Evolutionary conservation across 2,797 vertebrate genomes (phyloP), one percentile per base, ranked within the genome.

Genomic region (Orientallactaga sibirica): DNA sequence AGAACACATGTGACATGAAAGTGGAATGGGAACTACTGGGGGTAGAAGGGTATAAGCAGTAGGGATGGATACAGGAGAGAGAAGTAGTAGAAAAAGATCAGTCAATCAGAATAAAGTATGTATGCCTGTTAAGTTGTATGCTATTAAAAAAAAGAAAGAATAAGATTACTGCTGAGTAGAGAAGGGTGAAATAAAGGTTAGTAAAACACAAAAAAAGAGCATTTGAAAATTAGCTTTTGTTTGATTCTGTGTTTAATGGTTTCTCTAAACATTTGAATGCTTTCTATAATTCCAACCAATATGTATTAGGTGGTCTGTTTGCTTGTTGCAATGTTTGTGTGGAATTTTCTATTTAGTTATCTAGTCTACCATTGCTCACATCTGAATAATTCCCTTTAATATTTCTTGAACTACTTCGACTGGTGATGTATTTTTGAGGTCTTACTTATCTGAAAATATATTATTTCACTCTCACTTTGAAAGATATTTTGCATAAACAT

Each of bases 381-480:
- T 64, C 41, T 70, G 19, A 70, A 70, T 24, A 14, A 68, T 48
- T 33, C 14, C 9, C n/a, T 43, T 84, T 89, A 68, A 64, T 41
- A 24, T 27, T 87, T 82, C 29, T 64, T 91, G 83, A 86, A 62
- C 24, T 19, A 18, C 16, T 82, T n/a, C 87, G 62, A 81, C 62
- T 70, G 62, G 52, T 52, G 41, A 71, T 87, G 16, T 71, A 37
- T 77, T 43, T 64, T 75, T 86, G 76, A 80, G 67, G 48, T 27
- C 20, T 19, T 66, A n/a, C 43, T 62, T 37, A 52, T 76, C n/a
- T 86, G 52, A 5, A 83, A 71, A 71, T 43, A 6, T 48, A 86
- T 94, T 81, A 68, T 82, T 77, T 33, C n/a, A 43, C 22, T n/a
- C 27, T 87, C 20, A 64, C 41, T 77, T 91, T 66, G 64, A 87